Conservation (phyloP, 2,888 invertebrate species). For the Lissonota sp. region DNA sequence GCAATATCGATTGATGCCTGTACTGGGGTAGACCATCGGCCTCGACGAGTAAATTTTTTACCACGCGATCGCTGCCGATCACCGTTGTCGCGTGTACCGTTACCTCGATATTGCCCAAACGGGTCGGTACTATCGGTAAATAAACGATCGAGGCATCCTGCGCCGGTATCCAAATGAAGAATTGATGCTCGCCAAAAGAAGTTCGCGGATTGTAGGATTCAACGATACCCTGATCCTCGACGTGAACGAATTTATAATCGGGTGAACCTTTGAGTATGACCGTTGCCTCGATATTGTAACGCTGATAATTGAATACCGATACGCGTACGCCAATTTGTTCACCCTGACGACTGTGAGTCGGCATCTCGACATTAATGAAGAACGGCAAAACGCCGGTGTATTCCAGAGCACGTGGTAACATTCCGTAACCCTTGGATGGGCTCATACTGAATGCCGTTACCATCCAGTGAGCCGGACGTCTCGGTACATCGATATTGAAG, state of each 20-base stretch:
- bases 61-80: slow-evolving; percentile 89
- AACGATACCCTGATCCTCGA: slow-evolving; percentile 93
- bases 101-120: slow-evolving; percentile 90
- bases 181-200: slow-evolving; percentile 97
- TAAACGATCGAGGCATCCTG: slow-evolving; percentile 94
- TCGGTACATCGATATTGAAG: slow-evolving; percentile 94
- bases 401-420: slow-evolving; percentile 92
- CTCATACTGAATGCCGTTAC: slow-evolving; percentile 97
- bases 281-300: slow-evolving; percentile 92
- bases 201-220: slow-evolving; percentile 95
- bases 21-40: slow-evolving; percentile 96
- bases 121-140: slow-evolving; percentile 94
- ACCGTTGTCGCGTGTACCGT: slow-evolving; percentile 91
- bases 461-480: slow-evolving; percentile 95
- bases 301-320: slow-evolving; percentile 97
- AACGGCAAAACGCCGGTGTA: slow-evolving; percentile 96
- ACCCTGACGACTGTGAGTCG: slow-evolving; percentile 92
- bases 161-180: slow-evolving; percentile 93
- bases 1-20: slow-evolving; percentile 95
- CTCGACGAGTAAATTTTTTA: slow-evolving; percentile 89
- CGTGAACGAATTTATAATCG: slow-evolving; percentile 96
- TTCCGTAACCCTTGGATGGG: slow-evolving; percentile 93
- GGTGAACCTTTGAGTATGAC: slow-evolving; percentile 94
- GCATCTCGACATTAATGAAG: slow-evolving; percentile 98
- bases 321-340: slow-evolving; percentile 97